Evolutionary conservation across 2,113 vertebrate genomes (phyloP).

Genomic region (Rousettus leschenaultii): DNA sequence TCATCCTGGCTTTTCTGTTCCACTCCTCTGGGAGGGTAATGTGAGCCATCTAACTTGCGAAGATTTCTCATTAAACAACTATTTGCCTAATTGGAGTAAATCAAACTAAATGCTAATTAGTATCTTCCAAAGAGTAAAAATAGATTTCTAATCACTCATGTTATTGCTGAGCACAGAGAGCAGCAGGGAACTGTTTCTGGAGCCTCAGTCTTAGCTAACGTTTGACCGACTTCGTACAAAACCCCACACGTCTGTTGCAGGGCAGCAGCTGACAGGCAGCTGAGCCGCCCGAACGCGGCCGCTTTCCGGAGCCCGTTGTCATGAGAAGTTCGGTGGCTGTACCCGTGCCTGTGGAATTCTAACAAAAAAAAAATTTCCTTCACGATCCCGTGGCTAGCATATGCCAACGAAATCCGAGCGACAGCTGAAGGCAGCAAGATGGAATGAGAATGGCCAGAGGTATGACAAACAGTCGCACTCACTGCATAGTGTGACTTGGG

Average conservation of each 20-base stretch:
- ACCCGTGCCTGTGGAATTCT: not conserved
- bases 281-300: not conserved
- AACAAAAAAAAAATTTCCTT: not conserved
- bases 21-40: not conserved
- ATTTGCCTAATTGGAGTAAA: constrained; percentile 50
- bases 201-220: not conserved
- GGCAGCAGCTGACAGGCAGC: not conserved
- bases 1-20: not conserved
- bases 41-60: not conserved
- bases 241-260: not conserved
- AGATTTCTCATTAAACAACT: constrained; percentile 36
- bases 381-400: not conserved
- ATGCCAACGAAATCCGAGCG: not conserved
- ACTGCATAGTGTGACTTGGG: not conserved
- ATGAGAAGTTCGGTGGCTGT: not conserved
- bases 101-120: constrained; percentile 31
- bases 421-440: constrained; percentile 40
- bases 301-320: not conserved
- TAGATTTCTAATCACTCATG: not conserved
- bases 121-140: constrained; percentile 21
- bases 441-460: not conserved
- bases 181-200: not conserved
- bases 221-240: not conserved
- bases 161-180: not conserved
- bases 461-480: not conserved